phyloP scores from a whole-genome alignment of 2,113 vertebrate genomes.

The Xiphophorus maculatus region DNA sequence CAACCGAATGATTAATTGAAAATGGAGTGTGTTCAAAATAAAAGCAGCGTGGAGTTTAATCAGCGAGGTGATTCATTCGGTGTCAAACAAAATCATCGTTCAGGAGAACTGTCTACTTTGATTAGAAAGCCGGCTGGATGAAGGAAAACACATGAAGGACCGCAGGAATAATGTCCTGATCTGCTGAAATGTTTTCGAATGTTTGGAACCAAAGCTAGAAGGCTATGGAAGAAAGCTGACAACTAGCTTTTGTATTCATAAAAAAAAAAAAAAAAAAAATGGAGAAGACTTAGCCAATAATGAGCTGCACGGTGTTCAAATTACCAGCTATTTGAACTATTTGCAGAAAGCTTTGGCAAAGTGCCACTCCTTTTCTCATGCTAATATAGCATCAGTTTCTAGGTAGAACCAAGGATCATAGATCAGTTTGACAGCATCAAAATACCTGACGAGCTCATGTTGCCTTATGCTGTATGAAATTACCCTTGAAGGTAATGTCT shows the following conservation, averaged over 20 bases:
- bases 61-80: no score
- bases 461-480: not conserved
- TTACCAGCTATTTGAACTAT: not conserved
- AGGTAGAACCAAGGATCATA: not conserved
- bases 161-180: not conserved
- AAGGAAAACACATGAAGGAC: no score
- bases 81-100: no score
- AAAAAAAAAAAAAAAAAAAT: not conserved
- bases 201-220: not conserved
- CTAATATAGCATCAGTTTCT: not conserved
- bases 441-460: not conserved
- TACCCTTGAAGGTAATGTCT: no score
- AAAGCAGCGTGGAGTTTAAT: no score
- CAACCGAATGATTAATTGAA: no score
- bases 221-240: not conserved
- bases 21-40: no score
- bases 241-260: not conserved
- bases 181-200: not conserved
- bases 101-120: no score
- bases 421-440: not conserved
- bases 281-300: no score
- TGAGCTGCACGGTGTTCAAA: no score
- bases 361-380: not conserved
- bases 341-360: not conserved
- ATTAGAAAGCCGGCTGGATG: no score